Base-by-base conservation (phyloP, 2,113 vertebrate species). In the Alaudala cheleensis region DNA sequence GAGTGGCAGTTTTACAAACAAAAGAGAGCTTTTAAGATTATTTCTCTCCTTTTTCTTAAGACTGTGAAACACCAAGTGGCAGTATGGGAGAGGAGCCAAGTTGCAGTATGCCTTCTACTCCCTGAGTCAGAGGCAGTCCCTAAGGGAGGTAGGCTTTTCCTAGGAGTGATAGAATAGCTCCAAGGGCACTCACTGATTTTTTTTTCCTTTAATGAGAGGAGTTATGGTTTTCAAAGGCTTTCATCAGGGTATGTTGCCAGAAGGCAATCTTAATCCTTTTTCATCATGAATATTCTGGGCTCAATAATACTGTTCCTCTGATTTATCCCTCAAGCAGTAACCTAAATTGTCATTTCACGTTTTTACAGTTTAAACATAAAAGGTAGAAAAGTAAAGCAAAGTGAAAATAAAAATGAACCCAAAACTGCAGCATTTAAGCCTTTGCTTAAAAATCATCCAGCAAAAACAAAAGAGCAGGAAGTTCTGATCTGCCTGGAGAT, bases 21-120 rank as follows among this genome's bases (percentile, higher is more conserved):
- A 74, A 93, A 92, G 50, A 92, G 24, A 40, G 83, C 29, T 96
- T 93, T 95, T 23, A 66, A 92, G 83, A 83, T 86, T 86, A 61
- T 58, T 86, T 92, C 83, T 44, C 21, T 87, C 67, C 62, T 66
- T 92, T 65, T 53, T 29, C 67, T 77, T 90, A 42, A 51, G 77
- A 56, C 77, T 84, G 40, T 74, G 89, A 86, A 95, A 86, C 31
- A n/a, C 9, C 14, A 73, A 87, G 78, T 42, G 69, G 61, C 65
- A 74, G 65, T 56, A 40, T 81, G 69, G 91, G 73, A 95, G 31
- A 74, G 25, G 17, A 89, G 86, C 79, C 73, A 92, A 87, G 22
- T 0, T 76, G 37, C 28, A 64, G 65, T 18, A 53, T 8, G 15
- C 51, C 40, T 76, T 88, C 66, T 85, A 12, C 14, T 18, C 62